phyloP scores from a whole-genome alignment of 2,888 invertebrate genomes.

The Tinea pellionella region DNA sequence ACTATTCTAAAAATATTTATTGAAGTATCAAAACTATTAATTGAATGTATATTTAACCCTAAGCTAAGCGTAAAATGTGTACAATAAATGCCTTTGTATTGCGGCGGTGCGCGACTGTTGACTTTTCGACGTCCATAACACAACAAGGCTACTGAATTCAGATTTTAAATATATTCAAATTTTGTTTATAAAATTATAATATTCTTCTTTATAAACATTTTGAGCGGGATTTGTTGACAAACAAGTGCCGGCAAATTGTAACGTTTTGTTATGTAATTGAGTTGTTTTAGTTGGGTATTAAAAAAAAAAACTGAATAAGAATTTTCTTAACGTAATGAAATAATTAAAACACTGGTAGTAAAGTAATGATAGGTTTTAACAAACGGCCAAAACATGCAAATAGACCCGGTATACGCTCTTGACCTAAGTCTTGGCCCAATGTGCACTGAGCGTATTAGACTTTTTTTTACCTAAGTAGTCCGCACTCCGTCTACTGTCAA shows the following conservation, averaged over 20 bases:
- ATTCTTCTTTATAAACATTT: slow-evolving; percentile 6
- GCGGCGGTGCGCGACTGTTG: slow-evolving; percentile 43
- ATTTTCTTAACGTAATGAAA: too few relatives aligned
- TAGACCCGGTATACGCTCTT: too few relatives aligned
- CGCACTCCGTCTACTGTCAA: too few relatives aligned
- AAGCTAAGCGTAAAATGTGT: slow-evolving; percentile 58
- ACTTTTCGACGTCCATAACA: slow-evolving; percentile 36
- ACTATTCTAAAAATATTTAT: too few relatives aligned
- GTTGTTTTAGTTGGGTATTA: neutral
- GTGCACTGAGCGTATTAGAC: too few relatives aligned
- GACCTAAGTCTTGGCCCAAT: too few relatives aligned
- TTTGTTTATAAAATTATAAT: slow-evolving; percentile 13
- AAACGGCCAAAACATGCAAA: too few relatives aligned
- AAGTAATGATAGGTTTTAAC: too few relatives aligned
- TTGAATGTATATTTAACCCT: slow-evolving; percentile 34
- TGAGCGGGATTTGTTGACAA: slow-evolving; percentile 2
- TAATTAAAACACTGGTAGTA: too few relatives aligned
- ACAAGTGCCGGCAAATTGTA: neutral
- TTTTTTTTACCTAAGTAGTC: too few relatives aligned
- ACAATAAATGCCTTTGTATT: slow-evolving; percentile 69
- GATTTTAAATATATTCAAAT: slow-evolving; percentile 12
- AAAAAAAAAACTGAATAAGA: neutral
- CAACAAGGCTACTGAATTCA: slow-evolving; percentile 17
- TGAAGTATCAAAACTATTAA: neutral
- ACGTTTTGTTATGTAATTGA: neutral